Conservation (phyloP, 1,140 invertebrate species). For the Polypedilum pembai region DNA sequence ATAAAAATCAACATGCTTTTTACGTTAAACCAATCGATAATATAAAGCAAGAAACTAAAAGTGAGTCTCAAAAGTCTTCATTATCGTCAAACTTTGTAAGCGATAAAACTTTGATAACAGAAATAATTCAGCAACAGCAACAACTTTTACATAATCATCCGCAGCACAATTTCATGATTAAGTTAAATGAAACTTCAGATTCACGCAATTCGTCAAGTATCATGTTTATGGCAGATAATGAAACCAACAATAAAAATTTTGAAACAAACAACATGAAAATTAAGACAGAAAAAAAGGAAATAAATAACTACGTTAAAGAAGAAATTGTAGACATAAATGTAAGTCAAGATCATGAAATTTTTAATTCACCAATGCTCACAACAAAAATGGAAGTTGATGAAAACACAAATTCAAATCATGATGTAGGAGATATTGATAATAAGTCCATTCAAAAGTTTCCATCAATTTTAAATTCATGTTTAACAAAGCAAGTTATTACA, state of each 20-base stretch:
- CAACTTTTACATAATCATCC: not conserved
- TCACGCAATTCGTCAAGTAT: not conserved
- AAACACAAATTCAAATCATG: slow-evolving; percentile 10
- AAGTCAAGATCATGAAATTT: not conserved
- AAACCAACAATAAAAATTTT: not conserved
- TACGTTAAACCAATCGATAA: not conserved
- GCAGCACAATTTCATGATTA: slow-evolving; percentile 21
- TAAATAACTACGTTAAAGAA: not conserved
- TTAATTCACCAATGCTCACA: not conserved
- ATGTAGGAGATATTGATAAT: not conserved
- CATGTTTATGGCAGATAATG: not conserved
- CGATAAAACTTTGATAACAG: slow-evolving; percentile 20
- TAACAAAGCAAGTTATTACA: not conserved
- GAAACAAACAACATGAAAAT: not conserved
- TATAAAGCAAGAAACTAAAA: slow-evolving; percentile 33
- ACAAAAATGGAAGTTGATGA: slow-evolving; percentile 28
- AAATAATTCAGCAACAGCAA: slow-evolving; percentile 22
- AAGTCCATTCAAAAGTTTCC: not conserved
- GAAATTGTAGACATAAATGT: not conserved
- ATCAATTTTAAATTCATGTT: not conserved
- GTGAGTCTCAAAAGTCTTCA: not conserved
- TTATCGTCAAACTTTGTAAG: not conserved
- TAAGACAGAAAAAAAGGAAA: not conserved
- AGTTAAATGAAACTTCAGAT: slow-evolving; percentile 16
- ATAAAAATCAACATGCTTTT: slow-evolving; percentile 6